Evolutionary conservation across 2,797 vertebrate genomes (phyloP), one percentile per base, ranked within the genome.

Genomic region (Ctenopoma kingsleyae): DNA sequence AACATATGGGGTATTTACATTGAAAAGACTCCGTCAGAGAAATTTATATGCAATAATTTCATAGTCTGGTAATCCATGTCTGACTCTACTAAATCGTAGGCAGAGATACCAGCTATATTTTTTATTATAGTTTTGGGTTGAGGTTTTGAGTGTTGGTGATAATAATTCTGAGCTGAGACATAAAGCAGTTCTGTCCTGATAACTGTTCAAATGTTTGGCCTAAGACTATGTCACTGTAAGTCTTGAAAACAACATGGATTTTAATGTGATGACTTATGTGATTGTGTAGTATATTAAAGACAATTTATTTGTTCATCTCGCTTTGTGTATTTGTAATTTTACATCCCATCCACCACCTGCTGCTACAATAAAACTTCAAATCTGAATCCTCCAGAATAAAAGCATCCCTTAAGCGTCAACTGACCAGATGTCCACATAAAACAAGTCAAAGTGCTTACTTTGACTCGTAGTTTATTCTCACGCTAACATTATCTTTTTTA

Each of bases 211-310:
- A 60, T 19, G 23, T 49, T 68, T 38, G 52, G 12, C 30, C 27
- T 43, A 7, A 5, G 38, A 6, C 8, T 20, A 3, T 23, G 15
- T 80, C 6, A 56, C 13, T 59, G 27, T 55, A 7, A 47, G 53
- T 74, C 36, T 35, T 62, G 27, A 46, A 48, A 58, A 4, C 51
- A 19, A 25, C 57, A 10, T 69, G 22, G 32, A 71, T 76, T 85
- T 82, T 71, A 78, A 61, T 78, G 41, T 47, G 22, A 70, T 59
- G 19, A 67, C 4, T 50, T 17, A 41, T 43, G 43, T 59, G 13
- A 66, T 19, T 58, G 23, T 79, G 17, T 58, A 30, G 13, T 67
- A 35, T 25, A 81, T 79, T 83, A 32, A 87, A 85, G 22, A 48
- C 30, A 25, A 16, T 48, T 1, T n/a, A 41, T 56, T 76, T 72